A percentile compares a stretch with the other conserved stretches of the same genome.
These are phyloP conservation scores for Mareca strepera DNA, from an alignment of 2,797 vertebrate species.

Conservation along the genomic window DNA sequence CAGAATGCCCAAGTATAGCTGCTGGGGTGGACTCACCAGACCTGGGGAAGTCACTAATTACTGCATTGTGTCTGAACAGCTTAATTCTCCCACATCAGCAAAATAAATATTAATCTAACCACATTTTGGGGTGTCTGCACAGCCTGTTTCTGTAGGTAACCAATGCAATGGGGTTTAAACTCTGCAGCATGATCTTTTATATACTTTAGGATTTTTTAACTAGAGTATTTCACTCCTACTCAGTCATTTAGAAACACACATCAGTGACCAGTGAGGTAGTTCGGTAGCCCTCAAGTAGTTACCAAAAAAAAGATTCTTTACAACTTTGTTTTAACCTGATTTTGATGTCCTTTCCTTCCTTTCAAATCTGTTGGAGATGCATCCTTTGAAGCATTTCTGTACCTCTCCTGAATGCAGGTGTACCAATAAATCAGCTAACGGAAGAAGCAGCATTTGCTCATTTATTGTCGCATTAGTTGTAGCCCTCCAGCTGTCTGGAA, in stretches of 20 bases:
- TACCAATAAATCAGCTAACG: slow-evolving; percentile 39
- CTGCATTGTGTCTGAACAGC: background rate
- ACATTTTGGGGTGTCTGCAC: background rate
- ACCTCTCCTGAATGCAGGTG: slow-evolving; percentile 16
- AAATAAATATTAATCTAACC: background rate
- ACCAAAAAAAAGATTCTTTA: background rate
- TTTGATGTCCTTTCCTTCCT: background rate
- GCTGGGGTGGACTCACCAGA: background rate
- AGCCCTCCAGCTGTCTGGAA: slow-evolving; percentile 33
- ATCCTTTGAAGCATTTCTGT: background rate
- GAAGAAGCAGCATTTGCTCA: background rate
- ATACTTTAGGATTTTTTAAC: background rate
- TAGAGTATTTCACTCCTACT: background rate
- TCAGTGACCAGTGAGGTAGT: background rate
- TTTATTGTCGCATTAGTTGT: background rate
- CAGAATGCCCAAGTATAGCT: background rate
- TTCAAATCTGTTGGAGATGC: background rate
- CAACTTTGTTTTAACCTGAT: background rate
- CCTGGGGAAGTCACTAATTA: background rate
- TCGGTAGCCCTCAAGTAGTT: background rate
- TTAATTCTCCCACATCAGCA: background rate
- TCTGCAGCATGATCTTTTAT: background rate
- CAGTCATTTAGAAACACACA: background rate
- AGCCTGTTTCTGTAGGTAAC: background rate
- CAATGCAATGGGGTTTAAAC: background rate